Percentiles rank a stretch among this genome's conserved stretches.
These are phyloP conservation scores for Heliconius hewitsoni DNA, from an alignment of 1,140 invertebrate genomes.

Conservation along the genomic window DNA sequence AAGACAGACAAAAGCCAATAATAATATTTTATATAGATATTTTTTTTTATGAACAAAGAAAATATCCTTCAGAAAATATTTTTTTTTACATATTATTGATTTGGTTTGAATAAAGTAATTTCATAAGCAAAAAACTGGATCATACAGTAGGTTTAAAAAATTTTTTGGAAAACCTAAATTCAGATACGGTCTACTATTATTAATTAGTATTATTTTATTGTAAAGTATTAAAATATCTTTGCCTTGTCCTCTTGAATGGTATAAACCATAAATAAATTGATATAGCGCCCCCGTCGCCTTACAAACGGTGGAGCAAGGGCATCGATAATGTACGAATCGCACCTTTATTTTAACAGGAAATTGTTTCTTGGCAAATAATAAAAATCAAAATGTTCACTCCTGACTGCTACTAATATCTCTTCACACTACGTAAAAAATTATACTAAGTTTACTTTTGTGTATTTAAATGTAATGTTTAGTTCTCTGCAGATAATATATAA, in stretches of 20 bases:
- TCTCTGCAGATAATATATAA: neutral
- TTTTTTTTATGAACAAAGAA: neutral
- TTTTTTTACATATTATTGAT: neutral
- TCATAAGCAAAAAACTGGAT: too few species aligned
- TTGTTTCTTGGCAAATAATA: conserved; percentile 58
- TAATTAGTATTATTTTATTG: too few species aligned
- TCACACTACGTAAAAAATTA: neutral
- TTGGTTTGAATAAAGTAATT: too few species aligned
- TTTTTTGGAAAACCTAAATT: too few species aligned
- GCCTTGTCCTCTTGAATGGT: neutral
- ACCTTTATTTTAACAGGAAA: conserved; percentile 56
- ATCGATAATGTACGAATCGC: conserved; percentile 50
- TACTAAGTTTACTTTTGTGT: neutral
- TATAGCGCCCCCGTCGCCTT: conserved; percentile 27
- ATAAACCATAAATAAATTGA: conserved; percentile 26
- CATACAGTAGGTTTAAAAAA: too few species aligned
- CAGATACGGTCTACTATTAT: too few species aligned
- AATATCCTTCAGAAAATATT: neutral
- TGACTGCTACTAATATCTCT: conserved; percentile 43
- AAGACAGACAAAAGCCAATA: conserved; percentile 6
- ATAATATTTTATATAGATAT: neutral
- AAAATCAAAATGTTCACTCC: conserved; percentile 46
- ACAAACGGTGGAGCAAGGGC: conserved; percentile 24
- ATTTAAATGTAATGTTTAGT: neutral
- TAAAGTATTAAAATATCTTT: neutral